A percentile compares a stretch with the other conserved stretches of the same genome.
phyloP scores from a whole-genome alignment of 2,113 vertebrate species.

The Setophaga petechia region DNA sequence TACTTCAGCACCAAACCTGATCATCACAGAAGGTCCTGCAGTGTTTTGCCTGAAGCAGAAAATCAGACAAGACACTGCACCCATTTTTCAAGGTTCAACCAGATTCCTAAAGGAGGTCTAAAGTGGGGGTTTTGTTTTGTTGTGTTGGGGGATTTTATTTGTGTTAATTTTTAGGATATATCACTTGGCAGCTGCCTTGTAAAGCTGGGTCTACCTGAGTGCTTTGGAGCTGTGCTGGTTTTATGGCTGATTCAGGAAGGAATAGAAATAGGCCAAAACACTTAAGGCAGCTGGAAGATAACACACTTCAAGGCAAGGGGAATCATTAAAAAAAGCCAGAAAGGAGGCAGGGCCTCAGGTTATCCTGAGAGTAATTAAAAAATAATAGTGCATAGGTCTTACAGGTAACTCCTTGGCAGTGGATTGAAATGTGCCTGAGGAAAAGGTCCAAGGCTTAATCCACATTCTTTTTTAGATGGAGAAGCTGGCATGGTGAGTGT shows the following conservation, averaged over 20 bases:
- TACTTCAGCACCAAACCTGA: background rate
- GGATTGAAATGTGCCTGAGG: background rate
- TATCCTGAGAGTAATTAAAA: background rate
- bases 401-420: background rate
- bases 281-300: background rate
- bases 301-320: background rate
- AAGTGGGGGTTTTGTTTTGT: background rate
- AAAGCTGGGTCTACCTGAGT: background rate
- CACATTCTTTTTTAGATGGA: fast-evolving
- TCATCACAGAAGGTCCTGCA: background rate
- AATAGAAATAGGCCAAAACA: background rate
- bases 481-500: background rate
- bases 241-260: background rate
- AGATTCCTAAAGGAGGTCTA: background rate
- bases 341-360: background rate
- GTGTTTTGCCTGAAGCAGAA: background rate
- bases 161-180: background rate
- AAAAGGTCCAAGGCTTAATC: background rate
- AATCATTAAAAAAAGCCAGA: background rate
- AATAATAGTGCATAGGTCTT: background rate
- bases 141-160: background rate
- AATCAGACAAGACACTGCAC: background rate
- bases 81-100: background rate
- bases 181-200: background rate
- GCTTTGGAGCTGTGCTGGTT: background rate